Evolutionary conservation across 2,113 vertebrate species (phyloP).

Genomic region (Picathartes gymnocephalus): DNA sequence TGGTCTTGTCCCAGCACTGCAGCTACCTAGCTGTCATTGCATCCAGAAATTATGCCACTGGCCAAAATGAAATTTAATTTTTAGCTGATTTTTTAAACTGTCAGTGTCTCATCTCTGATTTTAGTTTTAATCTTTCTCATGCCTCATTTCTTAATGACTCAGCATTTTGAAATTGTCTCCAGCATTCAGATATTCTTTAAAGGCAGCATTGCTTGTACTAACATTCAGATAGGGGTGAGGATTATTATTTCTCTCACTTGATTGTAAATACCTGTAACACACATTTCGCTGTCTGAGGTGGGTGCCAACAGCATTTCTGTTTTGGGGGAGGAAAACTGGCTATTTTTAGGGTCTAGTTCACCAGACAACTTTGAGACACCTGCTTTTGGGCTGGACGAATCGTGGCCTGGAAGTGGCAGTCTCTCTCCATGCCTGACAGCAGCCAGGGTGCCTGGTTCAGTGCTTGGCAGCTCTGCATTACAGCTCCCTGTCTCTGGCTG

Average conservation of each 20-base stretch:
- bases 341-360: not conserved
- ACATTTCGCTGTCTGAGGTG: not conserved
- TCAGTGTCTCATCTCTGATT: not conserved
- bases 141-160: not conserved
- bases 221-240: not conserved
- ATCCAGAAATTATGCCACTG: not conserved
- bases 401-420: not conserved
- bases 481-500: not conserved
- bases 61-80: not conserved
- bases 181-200: not conserved
- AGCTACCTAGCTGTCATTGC: not conserved
- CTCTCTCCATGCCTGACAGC: not conserved
- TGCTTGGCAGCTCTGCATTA: not conserved
- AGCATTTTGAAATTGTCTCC: not conserved
- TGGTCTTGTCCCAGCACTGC: not conserved
- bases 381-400: not conserved
- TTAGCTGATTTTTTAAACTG: not conserved
- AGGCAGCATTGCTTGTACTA: not conserved
- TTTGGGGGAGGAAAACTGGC: not conserved
- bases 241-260: not conserved
- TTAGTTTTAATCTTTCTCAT: not conserved
- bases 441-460: not conserved
- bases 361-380: not conserved
- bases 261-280: not conserved
- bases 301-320: not conserved